Evolutionary conservation across 1,140 invertebrate species (phyloP), one percentile per base, ranked within the genome.

Genomic region (Notospermus geniculatus): DNA sequence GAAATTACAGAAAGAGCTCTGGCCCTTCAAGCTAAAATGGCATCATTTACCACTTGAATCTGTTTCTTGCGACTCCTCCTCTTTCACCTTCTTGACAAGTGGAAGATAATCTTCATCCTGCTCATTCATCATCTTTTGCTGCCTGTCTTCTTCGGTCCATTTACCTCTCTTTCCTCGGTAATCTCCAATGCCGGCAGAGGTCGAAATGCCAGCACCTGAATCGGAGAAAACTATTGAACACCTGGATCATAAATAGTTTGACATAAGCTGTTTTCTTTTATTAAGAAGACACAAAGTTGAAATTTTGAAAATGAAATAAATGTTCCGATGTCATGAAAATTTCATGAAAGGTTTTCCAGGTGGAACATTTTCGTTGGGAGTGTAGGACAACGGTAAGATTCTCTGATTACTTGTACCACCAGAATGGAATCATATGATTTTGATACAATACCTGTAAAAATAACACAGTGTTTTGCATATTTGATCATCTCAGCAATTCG

Each of bases 161-260:
- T 76, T 76, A 53, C 78, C 78, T 67, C 68, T 71, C 39, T 72
- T 76, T 67, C 85, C 93, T 88, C 95, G 88, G 82, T 97, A 98
- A 84, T 97, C 95, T 39, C 94, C 93, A 77, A 98, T 97, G 23
- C 94, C 95, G 68, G 95, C 92, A 39, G 93, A 87, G 23, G 95
- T 97, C 72, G 92, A 95, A 52, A 97, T 95, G 15, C 94, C 94
- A 22, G 95, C 95, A 25, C 95, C 95, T 36, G 91, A 7, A 64
- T 36, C 30, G 62, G 2, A 29, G 46, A 52, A 22, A 23, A 36
- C 1, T n/a, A 56, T 9, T 19, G 1, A 41, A 36, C 15, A 17
- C 28, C 1, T 22, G 13, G n/a, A 15, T 28, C 23, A 29, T 17
- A 54, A n/a, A 27, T 13, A 59, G 19, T 15, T n/a, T 13, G 32